phyloP scores from a whole-genome alignment of 2,113 vertebrate genomes.

The Antidorcas marsupialis region DNA sequence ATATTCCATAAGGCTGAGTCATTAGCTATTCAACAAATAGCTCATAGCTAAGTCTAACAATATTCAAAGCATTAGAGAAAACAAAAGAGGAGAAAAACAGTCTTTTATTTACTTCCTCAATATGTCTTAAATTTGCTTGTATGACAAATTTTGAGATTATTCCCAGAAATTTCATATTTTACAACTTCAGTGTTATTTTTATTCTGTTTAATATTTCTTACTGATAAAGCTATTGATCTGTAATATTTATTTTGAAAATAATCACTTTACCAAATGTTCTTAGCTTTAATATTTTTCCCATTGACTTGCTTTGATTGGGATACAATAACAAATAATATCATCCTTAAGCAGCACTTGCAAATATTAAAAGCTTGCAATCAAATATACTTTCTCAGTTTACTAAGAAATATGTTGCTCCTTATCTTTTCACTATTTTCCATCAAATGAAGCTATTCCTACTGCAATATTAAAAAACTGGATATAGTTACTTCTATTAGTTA shows the following conservation, averaged over 20 bases:
- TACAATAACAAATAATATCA: not conserved
- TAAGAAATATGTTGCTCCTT: not conserved
- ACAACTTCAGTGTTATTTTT: not conserved
- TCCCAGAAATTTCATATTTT: not conserved
- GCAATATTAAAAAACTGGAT: not conserved
- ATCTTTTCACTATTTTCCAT: not conserved
- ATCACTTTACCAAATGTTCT: not conserved
- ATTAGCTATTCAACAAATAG: not conserved
- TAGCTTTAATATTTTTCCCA: not conserved
- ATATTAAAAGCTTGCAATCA: not conserved
- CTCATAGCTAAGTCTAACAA: not conserved
- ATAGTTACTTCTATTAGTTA: not conserved
- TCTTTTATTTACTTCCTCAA: not conserved
- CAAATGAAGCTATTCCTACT: not conserved
- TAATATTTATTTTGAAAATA: not conserved
- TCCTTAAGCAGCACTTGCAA: not conserved
- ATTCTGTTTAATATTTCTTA: not conserved
- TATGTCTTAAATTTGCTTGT: not conserved
- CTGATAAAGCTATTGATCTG: not conserved
- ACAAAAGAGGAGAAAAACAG: not conserved
- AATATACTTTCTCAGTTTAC: not conserved
- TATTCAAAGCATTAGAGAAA: not conserved
- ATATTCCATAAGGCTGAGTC: not conserved
- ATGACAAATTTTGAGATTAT: not conserved
- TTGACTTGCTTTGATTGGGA: not conserved